A percentile compares a stretch with the other conserved stretches of the same genome.
Conservation (phyloP, 2,797 vertebrate genomes). For the Manis crassicaudata region DNA sequence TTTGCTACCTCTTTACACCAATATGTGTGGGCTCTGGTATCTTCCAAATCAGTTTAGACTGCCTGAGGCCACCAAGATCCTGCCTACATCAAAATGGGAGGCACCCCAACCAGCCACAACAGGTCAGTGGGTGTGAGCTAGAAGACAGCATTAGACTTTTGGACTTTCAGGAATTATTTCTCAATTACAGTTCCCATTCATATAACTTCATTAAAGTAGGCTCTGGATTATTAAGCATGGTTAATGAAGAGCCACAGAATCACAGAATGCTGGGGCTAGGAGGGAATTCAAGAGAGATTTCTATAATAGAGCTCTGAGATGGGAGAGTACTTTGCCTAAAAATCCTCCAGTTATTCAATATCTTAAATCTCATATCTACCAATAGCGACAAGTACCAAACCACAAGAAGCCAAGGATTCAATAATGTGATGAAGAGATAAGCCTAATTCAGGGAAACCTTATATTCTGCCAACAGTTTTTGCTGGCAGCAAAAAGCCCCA, state of each 20-base stretch:
- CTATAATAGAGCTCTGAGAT: not conserved
- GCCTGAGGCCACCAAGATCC: not conserved
- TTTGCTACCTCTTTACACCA: not conserved
- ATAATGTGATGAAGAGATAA: conserved; percentile 15
- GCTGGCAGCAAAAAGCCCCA: not conserved
- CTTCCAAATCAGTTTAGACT: not conserved
- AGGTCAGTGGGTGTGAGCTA: not conserved
- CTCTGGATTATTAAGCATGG: not conserved
- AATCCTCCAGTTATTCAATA: not conserved
- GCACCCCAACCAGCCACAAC: not conserved
- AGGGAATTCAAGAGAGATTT: not conserved
- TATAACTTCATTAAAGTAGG: not conserved
- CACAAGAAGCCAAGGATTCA: not conserved
- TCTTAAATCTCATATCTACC: not conserved
- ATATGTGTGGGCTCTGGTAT: not conserved
- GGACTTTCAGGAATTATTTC: conserved; percentile 7
- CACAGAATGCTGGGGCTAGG: not conserved
- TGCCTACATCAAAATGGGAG: not conserved
- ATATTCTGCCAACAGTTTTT: conserved; percentile 38
- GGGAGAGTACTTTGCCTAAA: not conserved
- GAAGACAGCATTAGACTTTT: not conserved
- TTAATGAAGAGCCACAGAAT: not conserved
- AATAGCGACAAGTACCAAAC: not conserved
- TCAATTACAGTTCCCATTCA: not conserved
- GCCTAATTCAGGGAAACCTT: conserved; percentile 41